Percentiles rank a stretch among this genome's conserved stretches.
phyloP scores from a whole-genome alignment of 2,113 vertebrate genomes.

The Acanthochromis polyacanthus region DNA sequence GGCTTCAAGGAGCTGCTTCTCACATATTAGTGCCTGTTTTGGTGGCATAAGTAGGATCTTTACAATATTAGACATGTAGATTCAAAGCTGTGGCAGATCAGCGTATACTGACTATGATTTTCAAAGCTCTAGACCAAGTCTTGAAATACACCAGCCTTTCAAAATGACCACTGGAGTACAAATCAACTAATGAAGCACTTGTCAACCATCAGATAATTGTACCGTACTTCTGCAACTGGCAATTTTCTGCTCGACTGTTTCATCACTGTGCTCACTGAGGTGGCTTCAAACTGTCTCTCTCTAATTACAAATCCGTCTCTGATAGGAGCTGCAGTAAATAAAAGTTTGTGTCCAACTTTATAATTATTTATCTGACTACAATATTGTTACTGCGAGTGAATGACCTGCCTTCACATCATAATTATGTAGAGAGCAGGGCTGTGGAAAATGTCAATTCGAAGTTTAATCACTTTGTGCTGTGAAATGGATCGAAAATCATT shows the following conservation, averaged over 20 bases:
- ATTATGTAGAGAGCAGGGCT: slow-evolving; percentile 30
- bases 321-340: slow-evolving; percentile 44
- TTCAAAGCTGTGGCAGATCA: too few relatives aligned
- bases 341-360: slow-evolving; percentile 67
- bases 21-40: too few relatives aligned
- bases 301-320: slow-evolving; percentile 56
- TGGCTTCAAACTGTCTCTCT: slow-evolving; percentile 37
- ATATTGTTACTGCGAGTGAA: slow-evolving; percentile 49
- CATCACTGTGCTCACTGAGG: slow-evolving; percentile 60
- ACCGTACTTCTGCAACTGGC: slow-evolving; percentile 31
- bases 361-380: slow-evolving; percentile 67
- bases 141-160: slow-evolving; percentile 8
- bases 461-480: slow-evolving; percentile 63
- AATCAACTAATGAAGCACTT: slow-evolving; percentile 50
- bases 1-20: too few relatives aligned
- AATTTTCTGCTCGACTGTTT: slow-evolving; percentile 68
- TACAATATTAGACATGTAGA: too few relatives aligned
- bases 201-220: slow-evolving; percentile 57
- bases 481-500: slow-evolving; percentile 50
- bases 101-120: too few relatives aligned
- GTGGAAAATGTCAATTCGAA: slow-evolving; percentile 48
- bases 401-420: slow-evolving; percentile 49
- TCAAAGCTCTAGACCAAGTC: neutral
- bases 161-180: slow-evolving; percentile 27
- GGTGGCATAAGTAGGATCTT: too few relatives aligned